Conservation (phyloP, 2,797 vertebrate species). For the Etheostoma nigrum region DNA sequence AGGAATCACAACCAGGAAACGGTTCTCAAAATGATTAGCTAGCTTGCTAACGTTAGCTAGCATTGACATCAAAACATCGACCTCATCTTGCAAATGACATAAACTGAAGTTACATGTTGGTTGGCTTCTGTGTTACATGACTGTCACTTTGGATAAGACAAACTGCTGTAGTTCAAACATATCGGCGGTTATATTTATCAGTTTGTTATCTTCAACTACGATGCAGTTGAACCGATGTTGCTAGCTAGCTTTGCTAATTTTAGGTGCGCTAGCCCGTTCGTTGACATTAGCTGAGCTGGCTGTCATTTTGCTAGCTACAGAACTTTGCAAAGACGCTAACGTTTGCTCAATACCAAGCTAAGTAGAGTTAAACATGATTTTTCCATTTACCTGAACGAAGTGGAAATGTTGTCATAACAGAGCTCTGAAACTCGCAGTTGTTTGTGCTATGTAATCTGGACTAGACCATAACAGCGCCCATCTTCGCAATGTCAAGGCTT, state of each 20-base stretch:
- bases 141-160: neutral
- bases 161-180: neutral
- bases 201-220: constrained; percentile 38
- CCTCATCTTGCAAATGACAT: constrained; percentile 26
- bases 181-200: neutral
- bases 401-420: constrained; percentile 76
- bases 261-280: constrained; percentile 58
- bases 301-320: constrained; percentile 58
- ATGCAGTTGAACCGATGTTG: constrained; percentile 29
- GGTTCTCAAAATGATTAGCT: constrained; percentile 49
- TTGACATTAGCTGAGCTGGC: constrained; percentile 71
- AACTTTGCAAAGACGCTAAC: constrained; percentile 44
- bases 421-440: constrained; percentile 53
- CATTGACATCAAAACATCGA: constrained; percentile 61
- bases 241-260: constrained; percentile 58
- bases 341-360: constrained; percentile 7
- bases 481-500: constrained; percentile 79
- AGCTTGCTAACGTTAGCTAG: constrained; percentile 66
- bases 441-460: constrained; percentile 46
- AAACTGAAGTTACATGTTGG: constrained; percentile 11
- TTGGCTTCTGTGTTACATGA: neutral
- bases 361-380: neutral
- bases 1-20: constrained; percentile 77
- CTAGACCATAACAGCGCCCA: constrained; percentile 78
- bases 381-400: constrained; percentile 72